Evolutionary conservation across 2,888 invertebrate genomes (phyloP).

Genomic region (Pammene aurita): DNA sequence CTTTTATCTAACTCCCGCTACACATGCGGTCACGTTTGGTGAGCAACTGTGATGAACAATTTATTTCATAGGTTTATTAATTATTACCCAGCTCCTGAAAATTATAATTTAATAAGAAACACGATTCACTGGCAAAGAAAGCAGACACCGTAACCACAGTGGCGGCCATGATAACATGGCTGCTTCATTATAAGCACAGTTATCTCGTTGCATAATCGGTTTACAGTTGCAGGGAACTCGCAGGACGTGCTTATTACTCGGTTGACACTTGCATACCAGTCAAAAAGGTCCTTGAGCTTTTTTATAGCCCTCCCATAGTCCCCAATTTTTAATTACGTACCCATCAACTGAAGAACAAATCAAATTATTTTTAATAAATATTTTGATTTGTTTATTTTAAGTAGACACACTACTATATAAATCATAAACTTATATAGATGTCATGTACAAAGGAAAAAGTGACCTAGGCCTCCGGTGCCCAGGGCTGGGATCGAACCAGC

Average conservation of each 20-base stretch:
- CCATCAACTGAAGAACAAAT: no score
- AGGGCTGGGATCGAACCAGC: no score
- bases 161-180: conserved; percentile 6
- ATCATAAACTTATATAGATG: no score
- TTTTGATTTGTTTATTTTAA: no score
- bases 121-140: background rate
- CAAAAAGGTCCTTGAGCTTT: conserved; percentile 18
- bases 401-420: no score
- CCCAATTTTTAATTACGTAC: background rate
- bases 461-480: no score
- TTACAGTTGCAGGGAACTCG: conserved; percentile 31
- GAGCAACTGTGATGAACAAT: no score
- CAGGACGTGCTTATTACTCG: conserved; percentile 29
- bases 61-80: background rate
- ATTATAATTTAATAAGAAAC: background rate
- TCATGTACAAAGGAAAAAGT: no score
- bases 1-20: no score
- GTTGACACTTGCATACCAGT: conserved; percentile 23
- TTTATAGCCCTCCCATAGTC: background rate
- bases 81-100: no score
- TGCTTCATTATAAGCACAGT: conserved; percentile 17
- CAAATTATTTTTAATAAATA: no score
- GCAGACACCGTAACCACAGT: conserved; percentile 14
- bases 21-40: no score
- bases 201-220: conserved; percentile 30